Evolutionary conservation across 1,140 invertebrate genomes (phyloP).

Genomic region (Hylaeus volcanicus): DNA sequence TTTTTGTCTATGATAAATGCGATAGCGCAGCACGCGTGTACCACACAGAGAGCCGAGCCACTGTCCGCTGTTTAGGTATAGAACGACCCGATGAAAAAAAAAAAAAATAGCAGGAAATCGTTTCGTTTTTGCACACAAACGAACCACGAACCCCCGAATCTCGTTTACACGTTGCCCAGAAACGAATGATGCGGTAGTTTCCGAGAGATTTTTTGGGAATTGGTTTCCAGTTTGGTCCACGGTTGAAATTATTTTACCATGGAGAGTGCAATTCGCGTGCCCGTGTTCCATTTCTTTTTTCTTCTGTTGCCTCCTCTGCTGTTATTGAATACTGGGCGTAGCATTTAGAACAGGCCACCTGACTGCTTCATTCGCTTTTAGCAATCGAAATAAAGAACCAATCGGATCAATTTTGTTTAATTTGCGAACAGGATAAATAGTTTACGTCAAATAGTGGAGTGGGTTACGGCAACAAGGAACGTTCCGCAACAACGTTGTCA

Average conservation of each 20-base stretch:
- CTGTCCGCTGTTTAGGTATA: slow-evolving; percentile 14
- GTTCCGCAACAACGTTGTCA: too few relatives aligned
- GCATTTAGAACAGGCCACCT: too few relatives aligned
- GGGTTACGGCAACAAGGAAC: too few relatives aligned
- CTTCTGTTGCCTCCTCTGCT: background rate
- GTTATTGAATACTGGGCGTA: too few relatives aligned
- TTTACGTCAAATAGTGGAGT: too few relatives aligned
- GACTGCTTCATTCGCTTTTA: too few relatives aligned
- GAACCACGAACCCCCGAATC: slow-evolving; percentile 12
- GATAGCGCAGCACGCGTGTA: background rate
- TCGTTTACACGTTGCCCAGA: slow-evolving; percentile 14
- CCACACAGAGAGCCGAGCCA: background rate
- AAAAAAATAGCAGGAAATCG: background rate
- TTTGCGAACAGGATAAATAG: too few relatives aligned
- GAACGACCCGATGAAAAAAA: background rate
- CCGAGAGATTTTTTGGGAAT: slow-evolving; percentile 21
- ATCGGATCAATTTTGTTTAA: too few relatives aligned
- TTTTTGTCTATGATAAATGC: slow-evolving; percentile 16
- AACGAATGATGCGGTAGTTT: slow-evolving; percentile 14
- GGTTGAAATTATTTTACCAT: slow-evolving; percentile 47
- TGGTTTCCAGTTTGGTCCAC: slow-evolving; percentile 3
- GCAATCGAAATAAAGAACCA: too few relatives aligned
- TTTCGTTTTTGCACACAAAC: slow-evolving; percentile 13
- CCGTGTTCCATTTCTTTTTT: background rate
- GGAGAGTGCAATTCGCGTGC: background rate